Evolutionary conservation across 2,888 invertebrate species (phyloP).

Genomic region (Dicyrtomina minuta): DNA sequence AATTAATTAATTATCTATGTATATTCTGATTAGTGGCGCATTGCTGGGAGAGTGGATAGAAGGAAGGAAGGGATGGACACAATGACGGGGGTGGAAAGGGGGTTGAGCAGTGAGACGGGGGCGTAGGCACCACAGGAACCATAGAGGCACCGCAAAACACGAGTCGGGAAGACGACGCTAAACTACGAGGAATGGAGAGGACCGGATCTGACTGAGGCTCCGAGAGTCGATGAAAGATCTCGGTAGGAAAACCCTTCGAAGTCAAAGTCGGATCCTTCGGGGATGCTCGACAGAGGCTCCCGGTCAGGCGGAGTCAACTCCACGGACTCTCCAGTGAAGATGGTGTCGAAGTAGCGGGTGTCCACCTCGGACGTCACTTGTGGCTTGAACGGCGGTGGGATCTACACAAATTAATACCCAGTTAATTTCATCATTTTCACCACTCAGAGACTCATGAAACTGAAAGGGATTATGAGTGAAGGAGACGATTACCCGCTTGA

Average conservation of each 20-base stretch:
- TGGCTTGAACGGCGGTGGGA: constrained; percentile 90
- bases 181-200: too few species aligned
- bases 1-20: too few species aligned
- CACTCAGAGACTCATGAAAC: not conserved
- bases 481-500: constrained; percentile 75
- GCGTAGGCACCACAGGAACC: too few species aligned
- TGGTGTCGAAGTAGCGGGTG: constrained; percentile 95
- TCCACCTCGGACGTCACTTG: constrained; percentile 94
- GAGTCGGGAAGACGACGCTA: too few species aligned
- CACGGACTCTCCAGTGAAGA: constrained; percentile 98
- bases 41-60: too few species aligned
- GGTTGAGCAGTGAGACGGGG: too few species aligned
- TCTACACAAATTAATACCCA: constrained; percentile 59
- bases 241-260: constrained; percentile 83
- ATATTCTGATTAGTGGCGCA: too few species aligned
- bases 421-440: not conserved
- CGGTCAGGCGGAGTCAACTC: constrained; percentile 91
- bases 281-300: constrained; percentile 63
- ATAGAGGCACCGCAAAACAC: too few species aligned
- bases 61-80: too few species aligned
- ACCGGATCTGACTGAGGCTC: constrained; percentile 55
- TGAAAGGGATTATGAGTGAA: not conserved
- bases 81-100: too few species aligned
- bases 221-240: constrained; percentile 67
- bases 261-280: constrained; percentile 65